A percentile compares a stretch with the other conserved stretches of the same genome.
Conservation (phyloP, 2,888 invertebrate species). For the Sycophila texana region DNA sequence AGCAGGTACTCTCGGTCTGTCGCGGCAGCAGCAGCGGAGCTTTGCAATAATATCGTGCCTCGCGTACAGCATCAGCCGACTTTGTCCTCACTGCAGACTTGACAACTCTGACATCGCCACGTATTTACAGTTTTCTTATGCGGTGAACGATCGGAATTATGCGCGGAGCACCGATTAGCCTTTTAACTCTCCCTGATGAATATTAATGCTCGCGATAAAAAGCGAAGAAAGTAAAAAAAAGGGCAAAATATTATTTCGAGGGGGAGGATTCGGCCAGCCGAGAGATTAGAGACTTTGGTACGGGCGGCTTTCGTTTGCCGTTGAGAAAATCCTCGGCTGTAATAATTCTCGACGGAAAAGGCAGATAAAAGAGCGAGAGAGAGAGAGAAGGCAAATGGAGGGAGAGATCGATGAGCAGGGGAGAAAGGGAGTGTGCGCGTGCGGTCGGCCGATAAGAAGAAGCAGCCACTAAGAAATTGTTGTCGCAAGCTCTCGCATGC, state of each 20-base stretch:
- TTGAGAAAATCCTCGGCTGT: conserved; percentile 25
- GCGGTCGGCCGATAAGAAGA: conserved; percentile 40
- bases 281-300: conserved; percentile 30
- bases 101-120: no score
- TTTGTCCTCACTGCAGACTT: no score
- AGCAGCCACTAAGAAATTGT: conserved; percentile 3
- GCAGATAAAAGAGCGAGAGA: not conserved
- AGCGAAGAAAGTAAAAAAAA: not conserved
- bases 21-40: not conserved
- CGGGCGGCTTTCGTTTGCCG: conserved; percentile 20
- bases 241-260: not conserved
- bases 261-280: not conserved
- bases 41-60: not conserved
- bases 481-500: not conserved
- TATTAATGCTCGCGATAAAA: not conserved
- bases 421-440: not conserved
- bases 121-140: no score
- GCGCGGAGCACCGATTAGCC: no score
- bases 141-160: no score
- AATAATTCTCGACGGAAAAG: conserved; percentile 29
- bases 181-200: no score
- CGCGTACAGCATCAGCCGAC: no score
- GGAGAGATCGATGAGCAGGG: not conserved
- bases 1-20: not conserved
- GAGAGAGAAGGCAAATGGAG: not conserved